phyloP scores from a whole-genome alignment of 2,888 invertebrate genomes.

The Coecobrya sp. region DNA sequence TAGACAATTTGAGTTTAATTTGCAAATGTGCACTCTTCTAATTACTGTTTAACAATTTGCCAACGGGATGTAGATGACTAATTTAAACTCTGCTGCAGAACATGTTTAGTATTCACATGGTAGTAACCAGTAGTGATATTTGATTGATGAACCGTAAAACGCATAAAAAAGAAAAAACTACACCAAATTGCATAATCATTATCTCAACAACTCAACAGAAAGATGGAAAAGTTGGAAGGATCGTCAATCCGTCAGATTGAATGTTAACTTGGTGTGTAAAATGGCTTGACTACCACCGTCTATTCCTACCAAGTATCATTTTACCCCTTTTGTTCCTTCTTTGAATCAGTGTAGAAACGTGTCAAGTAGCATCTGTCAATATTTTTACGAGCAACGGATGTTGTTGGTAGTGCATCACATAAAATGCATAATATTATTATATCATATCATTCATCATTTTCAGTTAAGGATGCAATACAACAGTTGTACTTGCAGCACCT shows the following conservation, averaged over 20 bases:
- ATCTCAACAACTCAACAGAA: neutral
- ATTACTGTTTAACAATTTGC: no score
- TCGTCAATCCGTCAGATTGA: neutral
- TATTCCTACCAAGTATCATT: neutral
- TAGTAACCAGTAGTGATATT: no score
- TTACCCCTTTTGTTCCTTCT: constrained; percentile 10
- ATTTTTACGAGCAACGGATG: constrained; percentile 69
- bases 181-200: neutral
- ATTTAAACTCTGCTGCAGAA: neutral
- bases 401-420: constrained; percentile 50
- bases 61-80: no score
- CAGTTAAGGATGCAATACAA: neutral
- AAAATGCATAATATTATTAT: neutral
- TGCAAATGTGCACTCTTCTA: no score
- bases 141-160: neutral
- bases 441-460: constrained; percentile 9
- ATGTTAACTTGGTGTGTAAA: neutral
- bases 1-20: no score
- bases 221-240: no score
- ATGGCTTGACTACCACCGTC: neutral
- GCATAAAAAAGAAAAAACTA: neutral
- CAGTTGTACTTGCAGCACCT: neutral
- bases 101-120: no score
- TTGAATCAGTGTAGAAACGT: neutral
- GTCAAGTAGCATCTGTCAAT: constrained; percentile 67